These are phyloP conservation scores for Polietes domitor DNA, from an alignment of 2,888 invertebrate genomes.

Conservation along the genomic window DNA sequence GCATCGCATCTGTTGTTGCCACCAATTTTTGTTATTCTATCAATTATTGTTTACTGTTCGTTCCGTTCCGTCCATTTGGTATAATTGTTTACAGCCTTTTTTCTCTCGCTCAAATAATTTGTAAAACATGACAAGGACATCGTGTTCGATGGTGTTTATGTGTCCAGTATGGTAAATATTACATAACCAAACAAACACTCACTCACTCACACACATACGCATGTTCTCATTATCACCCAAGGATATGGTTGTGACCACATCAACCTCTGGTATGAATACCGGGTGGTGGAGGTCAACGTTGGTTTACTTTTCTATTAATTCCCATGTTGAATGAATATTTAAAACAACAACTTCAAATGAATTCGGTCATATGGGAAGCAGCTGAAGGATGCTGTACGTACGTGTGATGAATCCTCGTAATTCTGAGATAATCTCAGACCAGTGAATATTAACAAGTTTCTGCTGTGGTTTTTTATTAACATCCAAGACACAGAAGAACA, in stretches of 20 bases:
- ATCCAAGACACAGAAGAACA: background rate
- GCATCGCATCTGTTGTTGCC: too few relatives aligned
- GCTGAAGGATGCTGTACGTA: background rate
- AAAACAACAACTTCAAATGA: background rate
- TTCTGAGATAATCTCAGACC: constrained; percentile 7
- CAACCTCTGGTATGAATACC: background rate
- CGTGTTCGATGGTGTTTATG: constrained; percentile 39
- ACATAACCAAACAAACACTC: constrained; percentile 43
- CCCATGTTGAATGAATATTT: constrained; percentile 51
- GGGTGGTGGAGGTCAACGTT: constrained; percentile 47
- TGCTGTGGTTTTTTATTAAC: constrained; percentile 25
- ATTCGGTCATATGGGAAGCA: background rate
- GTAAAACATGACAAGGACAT: constrained; percentile 62
- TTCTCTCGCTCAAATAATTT: constrained; percentile 44
- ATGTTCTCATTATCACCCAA: background rate
- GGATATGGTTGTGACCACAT: background rate
- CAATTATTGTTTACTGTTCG: background rate
- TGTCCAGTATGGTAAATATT: constrained; percentile 53
- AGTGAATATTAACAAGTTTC: constrained; percentile 21
- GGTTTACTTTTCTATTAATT: constrained; percentile 48
- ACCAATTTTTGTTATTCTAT: background rate
- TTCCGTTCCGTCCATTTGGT: constrained; percentile 30
- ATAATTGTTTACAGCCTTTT: constrained; percentile 7
- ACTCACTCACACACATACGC: background rate
- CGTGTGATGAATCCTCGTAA: constrained; percentile 2